Evolutionary conservation across 2,797 vertebrate species (phyloP).

Genomic region (Simalia tracyae): DNA sequence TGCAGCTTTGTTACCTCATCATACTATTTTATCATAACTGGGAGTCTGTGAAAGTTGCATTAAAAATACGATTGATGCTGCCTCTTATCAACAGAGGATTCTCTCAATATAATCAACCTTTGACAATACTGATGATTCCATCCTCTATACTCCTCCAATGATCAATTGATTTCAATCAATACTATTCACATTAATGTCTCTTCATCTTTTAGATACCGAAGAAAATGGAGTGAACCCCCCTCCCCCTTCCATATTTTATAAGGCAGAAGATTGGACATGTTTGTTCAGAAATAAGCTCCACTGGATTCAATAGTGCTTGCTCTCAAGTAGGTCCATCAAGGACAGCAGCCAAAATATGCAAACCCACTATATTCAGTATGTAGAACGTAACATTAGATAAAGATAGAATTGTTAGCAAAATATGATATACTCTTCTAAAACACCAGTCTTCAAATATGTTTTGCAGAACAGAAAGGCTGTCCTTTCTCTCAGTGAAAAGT

Average conservation of each 20-base stretch:
- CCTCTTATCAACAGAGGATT: constrained; percentile 42
- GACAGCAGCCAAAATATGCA: constrained; percentile 43
- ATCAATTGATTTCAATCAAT: constrained; percentile 50
- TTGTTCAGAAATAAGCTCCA: neutral
- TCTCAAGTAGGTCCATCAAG: too few species aligned
- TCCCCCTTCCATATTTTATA: constrained; percentile 67
- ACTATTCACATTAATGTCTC: constrained; percentile 44
- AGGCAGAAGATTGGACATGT: constrained; percentile 1
- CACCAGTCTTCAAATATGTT: constrained; percentile 28
- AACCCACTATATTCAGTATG: constrained; percentile 8
- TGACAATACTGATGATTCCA: constrained; percentile 18
- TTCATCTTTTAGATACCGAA: constrained; percentile 48
- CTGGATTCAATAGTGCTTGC: neutral
- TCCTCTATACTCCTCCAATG: neutral
- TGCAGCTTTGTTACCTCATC: neutral
- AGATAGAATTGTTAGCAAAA: constrained; percentile 16
- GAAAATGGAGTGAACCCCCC: constrained; percentile 43
- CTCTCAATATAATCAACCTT: constrained; percentile 19
- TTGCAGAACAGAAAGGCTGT: constrained; percentile 3
- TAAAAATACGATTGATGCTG: constrained; percentile 18
- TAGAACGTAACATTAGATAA: neutral
- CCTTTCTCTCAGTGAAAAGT: constrained; percentile 5
- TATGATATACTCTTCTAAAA: constrained; percentile 29
- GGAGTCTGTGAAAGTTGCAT: neutral
- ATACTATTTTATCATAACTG: constrained; percentile 14